Base-by-base conservation (phyloP, 2,113 vertebrate genomes). In the Hassar affinis region DNA sequence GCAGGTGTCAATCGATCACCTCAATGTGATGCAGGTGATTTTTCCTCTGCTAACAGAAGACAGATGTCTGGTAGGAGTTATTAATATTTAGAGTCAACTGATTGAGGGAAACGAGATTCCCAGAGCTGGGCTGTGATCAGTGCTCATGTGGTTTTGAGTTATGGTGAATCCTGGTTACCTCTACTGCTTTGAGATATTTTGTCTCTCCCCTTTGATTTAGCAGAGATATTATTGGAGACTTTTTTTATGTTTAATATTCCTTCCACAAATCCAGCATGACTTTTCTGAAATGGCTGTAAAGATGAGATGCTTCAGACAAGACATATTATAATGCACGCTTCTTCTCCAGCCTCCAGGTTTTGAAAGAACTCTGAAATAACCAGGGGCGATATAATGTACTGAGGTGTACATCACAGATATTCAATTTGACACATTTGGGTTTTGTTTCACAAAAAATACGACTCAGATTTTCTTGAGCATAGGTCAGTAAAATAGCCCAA, bases 1-100 rank as follows among this genome's bases (percentile, higher is more conserved):
- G 85, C 90, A 90, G 91, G 91, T 91, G 90, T 87, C 89, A 83
- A 91, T 91, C 90, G 90, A 94, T 91, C 91, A 87, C 84, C 88
- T 87, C 83, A 33, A 18, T 80, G 87, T 86, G 86, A 84, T 89
- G 82, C 30, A 25, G 81, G 83, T 86, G 87, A 83, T 33, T 66
- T n/a, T 38, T 45, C 33, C 42, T 17, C 35, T 42, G n/a, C 49
- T 84, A 35, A 30, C 30, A 51, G 22, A 54, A 62, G 38, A 83
- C 74, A 78, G 61, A 78, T 84, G 74, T 25, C 74, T 78, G 51
- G 49, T 59, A 62, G 38, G 22, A 61, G 42, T 75, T 35, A 75
- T 51, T 76, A 64, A 11, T 25, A 7, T 82, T 74, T 30, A 3
- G n/a, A 61, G 5, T 49, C 18, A 33, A 76, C 52, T 59, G 56